Evolutionary conservation across 2,888 invertebrate genomes (phyloP).

Genomic region (Erannis defoliaria): DNA sequence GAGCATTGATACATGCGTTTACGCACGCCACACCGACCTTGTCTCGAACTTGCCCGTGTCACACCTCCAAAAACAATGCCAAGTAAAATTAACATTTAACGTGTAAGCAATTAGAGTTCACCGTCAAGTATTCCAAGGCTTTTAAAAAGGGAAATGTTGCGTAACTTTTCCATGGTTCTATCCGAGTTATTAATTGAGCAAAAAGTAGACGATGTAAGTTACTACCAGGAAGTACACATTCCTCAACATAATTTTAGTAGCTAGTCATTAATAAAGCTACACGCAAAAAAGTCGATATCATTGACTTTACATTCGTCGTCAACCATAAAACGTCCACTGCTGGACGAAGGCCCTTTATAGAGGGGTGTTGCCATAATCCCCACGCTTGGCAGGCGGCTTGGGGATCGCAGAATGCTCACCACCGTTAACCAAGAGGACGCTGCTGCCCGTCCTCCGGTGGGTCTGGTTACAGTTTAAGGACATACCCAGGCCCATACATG

Average conservation of each 20-base stretch:
- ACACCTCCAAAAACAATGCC: constrained; percentile 38
- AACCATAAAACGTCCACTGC: too few species aligned
- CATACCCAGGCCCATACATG: too few species aligned
- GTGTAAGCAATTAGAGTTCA: constrained; percentile 7
- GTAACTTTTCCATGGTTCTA: constrained; percentile 26
- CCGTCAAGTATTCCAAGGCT: constrained; percentile 2
- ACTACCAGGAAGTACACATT: constrained; percentile 36
- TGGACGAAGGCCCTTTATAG: too few species aligned
- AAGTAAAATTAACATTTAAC: constrained; percentile 23
- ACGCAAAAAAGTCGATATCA: not conserved
- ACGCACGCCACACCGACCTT: constrained; percentile 40
- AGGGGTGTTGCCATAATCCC: too few species aligned
- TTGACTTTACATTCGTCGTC: too few species aligned
- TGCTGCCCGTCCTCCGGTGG: too few species aligned
- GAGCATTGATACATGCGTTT: constrained; percentile 8
- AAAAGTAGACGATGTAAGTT: constrained; percentile 19
- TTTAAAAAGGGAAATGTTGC: constrained; percentile 37
- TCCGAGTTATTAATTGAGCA: constrained; percentile 20
- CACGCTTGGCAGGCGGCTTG: too few species aligned
- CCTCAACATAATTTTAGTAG: not conserved
- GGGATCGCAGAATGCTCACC: too few species aligned
- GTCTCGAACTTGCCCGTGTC: constrained; percentile 51
- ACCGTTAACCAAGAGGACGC: too few species aligned
- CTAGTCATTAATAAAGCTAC: not conserved
- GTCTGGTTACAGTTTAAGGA: too few species aligned